Evolutionary conservation across 2,113 vertebrate species (phyloP).

Genomic region (Hucho hucho): DNA sequence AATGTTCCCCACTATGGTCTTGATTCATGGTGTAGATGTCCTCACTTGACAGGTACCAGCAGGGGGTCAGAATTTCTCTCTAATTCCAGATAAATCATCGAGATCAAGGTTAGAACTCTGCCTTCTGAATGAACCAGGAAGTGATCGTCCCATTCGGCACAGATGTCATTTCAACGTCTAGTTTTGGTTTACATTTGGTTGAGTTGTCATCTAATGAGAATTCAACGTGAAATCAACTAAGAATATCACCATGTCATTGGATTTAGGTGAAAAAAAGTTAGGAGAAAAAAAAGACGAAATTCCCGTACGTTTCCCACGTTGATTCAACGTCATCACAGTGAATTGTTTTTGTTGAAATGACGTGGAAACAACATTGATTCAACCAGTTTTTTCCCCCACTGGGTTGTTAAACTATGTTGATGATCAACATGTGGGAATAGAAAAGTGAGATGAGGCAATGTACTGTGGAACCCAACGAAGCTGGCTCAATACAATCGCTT

Average conservation of each 20-base stretch:
- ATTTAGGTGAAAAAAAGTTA: too few relatives aligned
- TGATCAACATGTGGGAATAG: background rate
- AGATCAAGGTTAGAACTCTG: background rate
- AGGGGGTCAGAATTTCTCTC: background rate
- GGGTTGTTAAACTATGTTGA: too few relatives aligned
- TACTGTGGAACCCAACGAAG: background rate
- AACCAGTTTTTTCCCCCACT: too few relatives aligned
- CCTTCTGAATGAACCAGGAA: background rate
- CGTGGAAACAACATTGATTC: too few relatives aligned
- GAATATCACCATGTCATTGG: too few relatives aligned
- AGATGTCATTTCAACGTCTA: too few relatives aligned
- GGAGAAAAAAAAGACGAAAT: too few relatives aligned
- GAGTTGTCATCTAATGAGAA: too few relatives aligned
- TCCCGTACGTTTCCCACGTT: too few relatives aligned
- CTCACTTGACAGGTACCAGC: background rate
- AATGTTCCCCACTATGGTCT: background rate
- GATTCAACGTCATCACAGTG: too few relatives aligned
- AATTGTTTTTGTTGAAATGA: background rate
- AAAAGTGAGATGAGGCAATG: background rate
- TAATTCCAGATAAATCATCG: conserved; percentile 9
- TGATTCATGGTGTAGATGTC: background rate
- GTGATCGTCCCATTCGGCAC: background rate
- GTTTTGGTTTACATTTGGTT: too few relatives aligned
- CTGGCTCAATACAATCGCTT: background rate
- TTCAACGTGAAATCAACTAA: too few relatives aligned